These are phyloP conservation scores for Corbicula japonica DNA, from an alignment of 2,888 invertebrate genomes.

Conservation along the genomic window DNA sequence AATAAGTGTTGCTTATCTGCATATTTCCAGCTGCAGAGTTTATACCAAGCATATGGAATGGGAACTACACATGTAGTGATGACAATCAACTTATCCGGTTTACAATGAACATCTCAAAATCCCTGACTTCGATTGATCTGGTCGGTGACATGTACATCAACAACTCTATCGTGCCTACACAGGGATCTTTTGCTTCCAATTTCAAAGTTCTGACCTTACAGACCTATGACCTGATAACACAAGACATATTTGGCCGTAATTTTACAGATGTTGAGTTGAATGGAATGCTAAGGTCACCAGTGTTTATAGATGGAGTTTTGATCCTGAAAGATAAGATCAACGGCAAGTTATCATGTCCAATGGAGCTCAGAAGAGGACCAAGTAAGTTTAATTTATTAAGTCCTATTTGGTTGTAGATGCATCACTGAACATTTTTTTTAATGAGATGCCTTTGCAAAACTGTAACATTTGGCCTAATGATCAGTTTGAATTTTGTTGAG, in stretches of 20 bases:
- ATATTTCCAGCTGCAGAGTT: constrained; percentile 48
- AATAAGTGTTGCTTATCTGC: neutral
- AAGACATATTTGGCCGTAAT: constrained; percentile 48
- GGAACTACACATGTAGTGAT: constrained; percentile 50
- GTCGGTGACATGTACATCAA: constrained; percentile 36
- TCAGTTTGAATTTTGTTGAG: too few relatives aligned
- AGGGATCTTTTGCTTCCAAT: constrained; percentile 34
- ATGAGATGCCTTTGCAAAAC: neutral
- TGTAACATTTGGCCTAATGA: too few relatives aligned
- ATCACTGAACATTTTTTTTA: neutral
- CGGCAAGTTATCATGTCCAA: constrained; percentile 30
- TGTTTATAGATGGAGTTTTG: constrained; percentile 50
- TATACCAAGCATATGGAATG: constrained; percentile 68
- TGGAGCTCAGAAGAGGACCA: constrained; percentile 51
- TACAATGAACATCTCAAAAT: constrained; percentile 38
- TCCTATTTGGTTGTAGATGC: neutral
- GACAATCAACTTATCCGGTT: constrained; percentile 22
- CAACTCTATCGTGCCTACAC: neutral
- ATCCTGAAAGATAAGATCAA: constrained; percentile 30
- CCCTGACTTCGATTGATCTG: constrained; percentile 13
- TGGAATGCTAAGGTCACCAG: constrained; percentile 26
- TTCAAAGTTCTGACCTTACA: constrained; percentile 42
- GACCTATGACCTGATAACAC: constrained; percentile 16
- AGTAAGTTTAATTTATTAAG: constrained; percentile 40
- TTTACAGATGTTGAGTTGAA: constrained; percentile 56